Conservation (phyloP, 2,888 invertebrate species). For the Therioaphis trifolii region DNA sequence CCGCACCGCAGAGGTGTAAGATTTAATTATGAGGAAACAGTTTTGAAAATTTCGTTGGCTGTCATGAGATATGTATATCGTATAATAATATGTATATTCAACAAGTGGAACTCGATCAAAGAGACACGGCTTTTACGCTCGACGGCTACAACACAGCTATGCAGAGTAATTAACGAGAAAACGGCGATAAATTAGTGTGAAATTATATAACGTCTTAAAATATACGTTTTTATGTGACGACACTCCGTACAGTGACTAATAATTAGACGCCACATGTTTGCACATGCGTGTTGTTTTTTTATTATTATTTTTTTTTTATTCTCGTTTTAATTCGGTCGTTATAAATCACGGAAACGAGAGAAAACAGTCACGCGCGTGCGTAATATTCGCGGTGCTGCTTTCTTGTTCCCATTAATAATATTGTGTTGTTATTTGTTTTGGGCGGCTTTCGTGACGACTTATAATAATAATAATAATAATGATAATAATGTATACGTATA, state of each 20-base stretch:
- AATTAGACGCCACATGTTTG: conserved; percentile 48
- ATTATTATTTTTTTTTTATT: background rate
- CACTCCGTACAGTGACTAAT: background rate
- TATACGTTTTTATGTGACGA: conserved; percentile 31
- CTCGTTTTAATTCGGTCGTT: background rate
- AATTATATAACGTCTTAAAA: conserved; percentile 50
- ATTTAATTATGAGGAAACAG: background rate
- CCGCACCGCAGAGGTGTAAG: too few relatives aligned
- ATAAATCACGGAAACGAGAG: conserved; percentile 34
- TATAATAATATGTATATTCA: background rate
- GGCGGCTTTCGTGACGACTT: conserved; percentile 1
- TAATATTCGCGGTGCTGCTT: background rate
- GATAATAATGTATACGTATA: too few relatives aligned
- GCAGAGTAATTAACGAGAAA: background rate
- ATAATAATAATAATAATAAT: too few relatives aligned
- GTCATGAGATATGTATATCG: background rate
- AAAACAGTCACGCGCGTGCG: too few relatives aligned
- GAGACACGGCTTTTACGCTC: conserved; percentile 11
- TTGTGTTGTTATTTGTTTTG: conserved; percentile 5
- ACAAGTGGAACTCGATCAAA: conserved; percentile 47
- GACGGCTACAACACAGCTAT: background rate
- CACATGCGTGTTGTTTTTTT: background rate
- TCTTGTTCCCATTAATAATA: background rate
- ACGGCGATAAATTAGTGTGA: conserved; percentile 49
- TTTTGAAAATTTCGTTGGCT: background rate